Conservation (phyloP, 92 coral and sea anemone species). For the Muricea muricata region DNA sequence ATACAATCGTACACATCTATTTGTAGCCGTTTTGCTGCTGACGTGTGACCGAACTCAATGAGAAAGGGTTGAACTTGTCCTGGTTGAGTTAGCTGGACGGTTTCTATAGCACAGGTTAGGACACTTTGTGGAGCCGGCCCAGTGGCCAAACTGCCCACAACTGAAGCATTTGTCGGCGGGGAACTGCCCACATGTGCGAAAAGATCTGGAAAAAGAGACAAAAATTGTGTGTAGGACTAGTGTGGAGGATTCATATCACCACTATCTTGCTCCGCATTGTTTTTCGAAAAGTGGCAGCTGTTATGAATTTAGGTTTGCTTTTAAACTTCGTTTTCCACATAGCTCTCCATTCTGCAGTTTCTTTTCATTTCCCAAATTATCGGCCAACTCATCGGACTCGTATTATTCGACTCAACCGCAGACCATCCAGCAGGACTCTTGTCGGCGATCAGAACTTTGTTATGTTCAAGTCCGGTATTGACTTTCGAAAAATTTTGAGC, state of each 20-base stretch:
- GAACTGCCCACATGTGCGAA: too few relatives aligned
- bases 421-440: conserved; percentile 4
- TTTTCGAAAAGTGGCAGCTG: too few relatives aligned
- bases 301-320: too few relatives aligned
- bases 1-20: not conserved
- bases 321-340: not conserved
- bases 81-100: too few relatives aligned
- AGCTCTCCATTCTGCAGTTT: not conserved
- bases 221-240: too few relatives aligned
- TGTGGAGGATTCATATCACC: too few relatives aligned
- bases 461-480: not conserved
- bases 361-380: not conserved
- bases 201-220: too few relatives aligned
- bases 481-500: not conserved
- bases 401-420: not conserved
- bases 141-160: not conserved
- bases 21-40: not conserved
- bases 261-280: not conserved
- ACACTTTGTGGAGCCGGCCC: not conserved
- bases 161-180: conserved; percentile 12
- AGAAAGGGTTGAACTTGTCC: too few relatives aligned
- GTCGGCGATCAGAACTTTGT: not conserved
- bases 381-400: not conserved
- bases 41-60: too few relatives aligned
- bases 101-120: too few relatives aligned